A percentile compares a stretch with the other conserved stretches of the same genome.
These are phyloP conservation scores for Diplosoma virens DNA, from an alignment of 23 tunicate species.

Conservation along the genomic window DNA sequence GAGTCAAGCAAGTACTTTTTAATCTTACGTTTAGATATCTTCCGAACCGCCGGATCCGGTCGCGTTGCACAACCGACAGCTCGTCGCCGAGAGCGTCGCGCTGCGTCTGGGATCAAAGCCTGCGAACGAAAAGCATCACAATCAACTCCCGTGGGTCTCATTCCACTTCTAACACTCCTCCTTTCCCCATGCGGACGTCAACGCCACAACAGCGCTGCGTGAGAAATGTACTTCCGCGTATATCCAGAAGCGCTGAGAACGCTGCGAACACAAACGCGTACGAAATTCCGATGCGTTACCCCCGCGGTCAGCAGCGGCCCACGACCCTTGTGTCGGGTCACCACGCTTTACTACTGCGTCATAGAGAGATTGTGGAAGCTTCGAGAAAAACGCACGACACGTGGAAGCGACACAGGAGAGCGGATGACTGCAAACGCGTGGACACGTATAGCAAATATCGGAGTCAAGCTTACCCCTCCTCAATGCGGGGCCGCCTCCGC, in stretches of 20 bases:
- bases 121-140: constrained; percentile 37
- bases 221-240: constrained; percentile 39
- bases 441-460: background rate
- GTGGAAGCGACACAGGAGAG: background rate
- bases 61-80: constrained; percentile 19
- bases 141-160: constrained; percentile 22
- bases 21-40: constrained; percentile 20
- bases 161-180: background rate
- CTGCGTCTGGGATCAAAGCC: constrained; percentile 68
- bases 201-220: background rate
- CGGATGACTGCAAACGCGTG: no score
- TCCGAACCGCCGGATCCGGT: constrained; percentile 30
- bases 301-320: constrained; percentile 86
- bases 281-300: constrained; percentile 70
- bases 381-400: constrained; percentile 1
- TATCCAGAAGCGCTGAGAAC: constrained; percentile 50
- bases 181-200: background rate
- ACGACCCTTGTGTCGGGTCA: constrained; percentile 54
- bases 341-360: constrained; percentile 57
- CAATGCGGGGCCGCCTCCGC: background rate
- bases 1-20: no score
- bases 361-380: constrained; percentile 45
- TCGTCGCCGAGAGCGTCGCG: constrained; percentile 18
- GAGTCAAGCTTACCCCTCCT: background rate
- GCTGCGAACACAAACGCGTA: constrained; percentile 13